Conservation (phyloP, 92 coral and sea anemone species). For the Parazoanthus swiftii region DNA sequence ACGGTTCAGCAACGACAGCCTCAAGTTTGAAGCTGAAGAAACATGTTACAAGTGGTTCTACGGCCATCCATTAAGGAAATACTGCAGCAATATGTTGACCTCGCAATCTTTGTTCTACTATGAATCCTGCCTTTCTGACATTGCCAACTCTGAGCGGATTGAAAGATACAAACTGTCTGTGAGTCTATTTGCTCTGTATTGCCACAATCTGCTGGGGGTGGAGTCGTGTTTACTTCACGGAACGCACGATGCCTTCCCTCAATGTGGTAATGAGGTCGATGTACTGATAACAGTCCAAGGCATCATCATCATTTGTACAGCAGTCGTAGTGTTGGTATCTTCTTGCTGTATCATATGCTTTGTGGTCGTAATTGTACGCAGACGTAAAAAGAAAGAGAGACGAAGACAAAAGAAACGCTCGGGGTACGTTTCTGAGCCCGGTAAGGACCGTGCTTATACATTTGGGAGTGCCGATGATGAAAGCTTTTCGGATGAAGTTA, state of each 20-base stretch:
- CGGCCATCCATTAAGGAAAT: slow-evolving; percentile 52
- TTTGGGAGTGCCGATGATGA: background rate
- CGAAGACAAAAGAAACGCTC: background rate
- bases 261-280: slow-evolving; percentile 1
- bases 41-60: slow-evolving; percentile 65
- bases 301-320: slow-evolving; percentile 18
- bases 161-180: slow-evolving; percentile 47
- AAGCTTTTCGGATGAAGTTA: background rate
- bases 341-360: background rate
- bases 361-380: slow-evolving; percentile 2
- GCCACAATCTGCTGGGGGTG: slow-evolving; percentile 48
- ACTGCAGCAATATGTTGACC: slow-evolving; percentile 53
- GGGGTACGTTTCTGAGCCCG: slow-evolving; percentile 26
- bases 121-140: slow-evolving; percentile 64
- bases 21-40: slow-evolving; percentile 28
- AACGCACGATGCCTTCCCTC: slow-evolving; percentile 46
- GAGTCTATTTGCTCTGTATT: slow-evolving; percentile 53
- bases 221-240: slow-evolving; percentile 51
- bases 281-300: background rate
- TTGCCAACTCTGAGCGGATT: slow-evolving; percentile 42
- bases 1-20: slow-evolving; percentile 42
- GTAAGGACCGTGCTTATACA: background rate
- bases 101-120: slow-evolving; percentile 65
- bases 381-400: slow-evolving; percentile 13
- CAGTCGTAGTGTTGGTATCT: slow-evolving; percentile 18